phyloP scores from a whole-genome alignment of 2,797 vertebrate genomes.

The Apogon talboti region DNA sequence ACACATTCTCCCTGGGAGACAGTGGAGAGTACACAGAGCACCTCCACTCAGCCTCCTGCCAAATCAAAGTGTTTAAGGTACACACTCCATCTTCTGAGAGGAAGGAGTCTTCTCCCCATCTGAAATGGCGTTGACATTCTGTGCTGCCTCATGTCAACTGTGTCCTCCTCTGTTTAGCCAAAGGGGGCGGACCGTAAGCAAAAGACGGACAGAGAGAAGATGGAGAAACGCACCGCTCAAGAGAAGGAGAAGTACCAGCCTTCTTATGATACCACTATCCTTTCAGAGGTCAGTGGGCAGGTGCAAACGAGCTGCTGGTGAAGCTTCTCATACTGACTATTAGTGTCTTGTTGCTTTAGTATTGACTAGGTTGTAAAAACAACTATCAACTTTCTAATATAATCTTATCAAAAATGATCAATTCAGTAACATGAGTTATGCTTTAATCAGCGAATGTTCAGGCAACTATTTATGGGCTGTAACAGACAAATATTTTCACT shows the following conservation, averaged over 20 bases:
- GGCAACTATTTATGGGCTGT: no score
- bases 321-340: no score
- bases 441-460: no score
- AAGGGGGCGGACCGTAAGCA: conserved; percentile 90
- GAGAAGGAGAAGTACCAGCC: conserved; percentile 90
- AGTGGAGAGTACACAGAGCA: conserved; percentile 92
- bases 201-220: conserved; percentile 89
- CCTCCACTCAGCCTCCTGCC: conserved; percentile 98
- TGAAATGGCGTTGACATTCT: not conserved
- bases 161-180: conserved; percentile 74
- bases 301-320: no score
- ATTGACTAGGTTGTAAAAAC: no score
- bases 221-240: conserved; percentile 86
- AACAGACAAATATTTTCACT: no score
- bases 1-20: conserved; percentile 93
- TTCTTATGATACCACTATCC: conserved; percentile 87
- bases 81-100: not conserved
- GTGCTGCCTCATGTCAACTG: not conserved
- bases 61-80: conserved; percentile 99
- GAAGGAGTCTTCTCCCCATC: not conserved
- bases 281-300: conserved; percentile 83
- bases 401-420: no score
- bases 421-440: no score
- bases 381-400: no score
- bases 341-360: no score